Evolutionary conservation across 2,797 vertebrate genomes (phyloP), one percentile per base, ranked within the genome.

Genomic region (Vultur gryphus): DNA sequence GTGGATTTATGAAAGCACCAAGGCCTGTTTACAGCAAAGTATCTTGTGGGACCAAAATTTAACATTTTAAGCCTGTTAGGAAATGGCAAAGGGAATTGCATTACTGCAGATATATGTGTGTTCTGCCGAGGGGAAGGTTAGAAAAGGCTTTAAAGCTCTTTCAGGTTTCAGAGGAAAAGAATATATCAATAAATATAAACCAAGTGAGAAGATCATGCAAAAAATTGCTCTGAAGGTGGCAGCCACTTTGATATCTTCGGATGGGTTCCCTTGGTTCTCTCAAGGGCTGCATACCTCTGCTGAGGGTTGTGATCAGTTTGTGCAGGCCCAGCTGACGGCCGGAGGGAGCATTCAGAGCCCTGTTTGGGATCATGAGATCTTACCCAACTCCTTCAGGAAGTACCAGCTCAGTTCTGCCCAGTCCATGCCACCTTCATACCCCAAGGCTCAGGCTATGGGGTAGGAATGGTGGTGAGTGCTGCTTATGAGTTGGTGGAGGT

Each of bases 341-440:
- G 0, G 65, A 58, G 52, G 52, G 26, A 52, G 11, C 29, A 3
- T 19, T n/a, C 24, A 18, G 82, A 85, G 26, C 26, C 48, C 48
- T 44, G 55, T 48, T 73, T 4, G 1, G 16, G 6, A 8, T 15
- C 29, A 8, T 9, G 35, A 62, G 28, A 9, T 35, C 5, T 44
- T 31, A 21, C 20, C 51, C 16, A 12, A 1, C 39, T 76, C 64
- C 59, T 73, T 44, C 31, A 29, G 71, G 24, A 51, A 52, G 35
- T 5, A 66, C n/a, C 51, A 16, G 44, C 72, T 90, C 35, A 9
- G 16, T 72, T 80, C 66, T 87, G 35, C 21, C 44, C 59, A 23
- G 31, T 3, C 33, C 13, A 0, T 10, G 11, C 6, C 2, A 1
- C 58, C 28, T 21, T 15, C 64, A 4, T 7, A 10, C 6, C 19